Percentiles rank a stretch among this genome's conserved stretches.
Evolutionary conservation across 2,113 vertebrate species (phyloP).

Genomic region (Tragelaphus scriptus): DNA sequence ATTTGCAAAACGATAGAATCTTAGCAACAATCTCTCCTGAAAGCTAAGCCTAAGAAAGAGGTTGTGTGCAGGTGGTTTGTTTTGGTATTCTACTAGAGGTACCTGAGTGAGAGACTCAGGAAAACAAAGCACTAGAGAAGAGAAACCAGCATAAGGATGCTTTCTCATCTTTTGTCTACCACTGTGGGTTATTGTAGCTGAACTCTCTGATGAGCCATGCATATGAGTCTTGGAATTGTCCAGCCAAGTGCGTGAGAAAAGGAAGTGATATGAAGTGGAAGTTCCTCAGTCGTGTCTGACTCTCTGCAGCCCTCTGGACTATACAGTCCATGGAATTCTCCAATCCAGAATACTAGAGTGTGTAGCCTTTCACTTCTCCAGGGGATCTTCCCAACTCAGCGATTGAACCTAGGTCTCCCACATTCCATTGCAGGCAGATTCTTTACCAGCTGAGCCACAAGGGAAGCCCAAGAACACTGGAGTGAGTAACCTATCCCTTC

Average conservation of each 20-base stretch:
- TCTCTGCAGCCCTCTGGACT: background rate
- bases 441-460: background rate
- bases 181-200: background rate
- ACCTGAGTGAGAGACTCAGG: background rate
- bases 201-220: background rate
- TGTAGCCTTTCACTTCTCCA: background rate
- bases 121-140: background rate
- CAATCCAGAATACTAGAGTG: background rate
- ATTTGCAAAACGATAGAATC: background rate
- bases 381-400: background rate
- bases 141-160: background rate
- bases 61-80: background rate
- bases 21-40: background rate
- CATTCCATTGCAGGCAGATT: background rate
- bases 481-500: background rate
- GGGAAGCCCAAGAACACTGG: background rate
- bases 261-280: background rate
- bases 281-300: rapidly evolving
- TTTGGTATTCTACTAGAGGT: background rate
- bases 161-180: background rate
- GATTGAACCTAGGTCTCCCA: background rate
- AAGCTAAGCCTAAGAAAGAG: background rate
- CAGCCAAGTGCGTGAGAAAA: background rate
- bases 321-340: background rate
- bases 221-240: background rate